Evolutionary conservation across 1,140 invertebrate species (phyloP), one percentile per base, ranked within the genome.

Genomic region (Chironomus tepperi): DNA sequence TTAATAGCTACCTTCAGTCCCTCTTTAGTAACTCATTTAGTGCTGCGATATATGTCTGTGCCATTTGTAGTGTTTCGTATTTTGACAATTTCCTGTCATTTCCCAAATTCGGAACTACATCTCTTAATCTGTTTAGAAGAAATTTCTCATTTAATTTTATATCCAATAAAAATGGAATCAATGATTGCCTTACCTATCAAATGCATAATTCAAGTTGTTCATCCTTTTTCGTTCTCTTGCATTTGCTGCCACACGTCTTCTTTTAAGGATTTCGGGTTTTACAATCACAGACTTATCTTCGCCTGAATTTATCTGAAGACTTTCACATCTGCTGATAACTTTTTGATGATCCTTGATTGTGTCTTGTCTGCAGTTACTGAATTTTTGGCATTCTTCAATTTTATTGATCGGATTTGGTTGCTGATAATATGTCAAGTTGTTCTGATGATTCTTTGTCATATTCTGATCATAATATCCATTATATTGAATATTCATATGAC

Each of bases 31-130:
- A 79, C 76, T 90, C 89, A 75, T 87, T 84, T 10, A 92, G 81
- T 0, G 90, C 90, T 0, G 86, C 83, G 65, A 93, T 93, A 80
- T 93, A 93, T 3, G 87, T 91, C 77, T 93, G 91, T 0, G 92
- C 92, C 91, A 93, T 92, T 83, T 93, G 91, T 34, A 93, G 79
- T 0, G 91, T 93, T 80, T 93, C 92, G 79, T 90, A 93, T 81
- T 94, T 93, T 74, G 90, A 92, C 2, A 93, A 83, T 80, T 92
- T 91, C 77, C 89, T 84, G 79, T 93, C 89, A 74, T 89, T 89
- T 1, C 89, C 90, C 15, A 91, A 83, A 73, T 87, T 88, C 0
- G 91, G 92, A 15, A 93, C 89, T 15, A 93, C 91, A 77, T 90
- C 89, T 42, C 91, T 84, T 7, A 93, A 79, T 77, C 87, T 70